These are phyloP conservation scores for Eurypyga helias DNA, from an alignment of 2,113 vertebrate species.

Conservation along the genomic window DNA sequence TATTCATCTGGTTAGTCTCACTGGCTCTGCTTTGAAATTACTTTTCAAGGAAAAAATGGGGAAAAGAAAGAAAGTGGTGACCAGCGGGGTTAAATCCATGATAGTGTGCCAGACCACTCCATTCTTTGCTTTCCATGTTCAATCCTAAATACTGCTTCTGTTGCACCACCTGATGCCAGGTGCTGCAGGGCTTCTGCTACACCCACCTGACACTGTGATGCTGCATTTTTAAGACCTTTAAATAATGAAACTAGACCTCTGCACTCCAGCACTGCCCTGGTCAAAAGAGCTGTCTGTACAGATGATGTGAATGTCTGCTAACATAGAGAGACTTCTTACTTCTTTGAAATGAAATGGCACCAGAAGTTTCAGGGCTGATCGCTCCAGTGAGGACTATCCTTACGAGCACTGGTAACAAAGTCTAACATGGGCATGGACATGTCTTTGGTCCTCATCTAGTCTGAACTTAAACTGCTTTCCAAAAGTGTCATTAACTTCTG, in stretches of 20 bases:
- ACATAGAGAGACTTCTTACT: background rate
- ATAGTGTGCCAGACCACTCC: background rate
- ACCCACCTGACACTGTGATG: slow-evolving; percentile 39
- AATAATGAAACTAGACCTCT: slow-evolving; percentile 48
- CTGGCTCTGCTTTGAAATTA: background rate
- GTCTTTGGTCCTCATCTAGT: background rate
- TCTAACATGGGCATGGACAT: background rate
- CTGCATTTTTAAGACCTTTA: slow-evolving; percentile 51
- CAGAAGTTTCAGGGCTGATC: background rate
- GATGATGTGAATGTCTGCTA: background rate
- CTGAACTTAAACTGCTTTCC: background rate
- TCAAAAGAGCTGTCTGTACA: slow-evolving; percentile 20
- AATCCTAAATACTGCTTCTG: background rate
- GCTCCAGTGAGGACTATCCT: background rate
- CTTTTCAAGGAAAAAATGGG: background rate
- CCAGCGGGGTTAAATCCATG: background rate
- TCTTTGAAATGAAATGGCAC: background rate
- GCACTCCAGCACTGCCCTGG: background rate
- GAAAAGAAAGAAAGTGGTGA: background rate
- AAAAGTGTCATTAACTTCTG: background rate
- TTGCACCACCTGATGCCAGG: slow-evolving; percentile 65
- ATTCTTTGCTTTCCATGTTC: background rate
- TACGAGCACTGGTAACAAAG: background rate
- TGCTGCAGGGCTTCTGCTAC: slow-evolving; percentile 52
- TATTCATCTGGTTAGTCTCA: background rate